Conservation (phyloP, 2,888 invertebrate species). For the Orthosia cruda region DNA sequence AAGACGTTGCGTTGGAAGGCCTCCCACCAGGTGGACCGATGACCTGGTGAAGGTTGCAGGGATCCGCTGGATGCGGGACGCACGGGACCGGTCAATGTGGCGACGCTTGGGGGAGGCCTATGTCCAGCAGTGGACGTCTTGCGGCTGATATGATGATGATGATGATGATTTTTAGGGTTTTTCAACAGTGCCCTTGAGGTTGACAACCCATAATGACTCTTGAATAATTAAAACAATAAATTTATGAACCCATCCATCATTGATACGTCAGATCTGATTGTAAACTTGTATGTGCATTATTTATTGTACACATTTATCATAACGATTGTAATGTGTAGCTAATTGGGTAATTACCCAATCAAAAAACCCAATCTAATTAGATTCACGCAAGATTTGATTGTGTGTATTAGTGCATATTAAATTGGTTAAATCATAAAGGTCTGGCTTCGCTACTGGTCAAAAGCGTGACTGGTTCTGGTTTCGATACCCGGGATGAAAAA, state of each 20-base stretch:
- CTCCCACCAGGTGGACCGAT: too few species aligned
- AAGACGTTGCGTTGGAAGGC: too few species aligned
- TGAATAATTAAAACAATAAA: conserved; percentile 41
- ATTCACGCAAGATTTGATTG: conserved; percentile 17
- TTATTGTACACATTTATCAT: conserved; percentile 25
- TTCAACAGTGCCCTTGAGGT: neutral
- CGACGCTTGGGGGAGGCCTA: too few species aligned
- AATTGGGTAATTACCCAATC: conserved; percentile 11
- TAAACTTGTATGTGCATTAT: conserved; percentile 31
- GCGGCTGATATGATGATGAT: too few species aligned
- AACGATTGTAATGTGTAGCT: neutral
- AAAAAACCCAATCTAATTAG: too few species aligned
- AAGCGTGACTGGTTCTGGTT: neutral
- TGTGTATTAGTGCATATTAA: neutral
- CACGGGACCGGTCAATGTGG: too few species aligned
- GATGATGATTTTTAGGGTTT: conserved; percentile 12
- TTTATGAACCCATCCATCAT: conserved; percentile 32
- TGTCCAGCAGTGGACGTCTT: too few species aligned
- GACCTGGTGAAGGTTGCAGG: too few species aligned
- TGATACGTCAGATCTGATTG: conserved; percentile 22
- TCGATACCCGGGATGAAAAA: too few species aligned
- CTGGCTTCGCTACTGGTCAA: neutral
- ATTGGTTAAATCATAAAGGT: neutral
- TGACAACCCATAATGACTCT: conserved; percentile 19
- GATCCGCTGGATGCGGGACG: too few species aligned